phyloP scores from a whole-genome alignment of 2,113 vertebrate species.

The Neogobius melanostomus region DNA sequence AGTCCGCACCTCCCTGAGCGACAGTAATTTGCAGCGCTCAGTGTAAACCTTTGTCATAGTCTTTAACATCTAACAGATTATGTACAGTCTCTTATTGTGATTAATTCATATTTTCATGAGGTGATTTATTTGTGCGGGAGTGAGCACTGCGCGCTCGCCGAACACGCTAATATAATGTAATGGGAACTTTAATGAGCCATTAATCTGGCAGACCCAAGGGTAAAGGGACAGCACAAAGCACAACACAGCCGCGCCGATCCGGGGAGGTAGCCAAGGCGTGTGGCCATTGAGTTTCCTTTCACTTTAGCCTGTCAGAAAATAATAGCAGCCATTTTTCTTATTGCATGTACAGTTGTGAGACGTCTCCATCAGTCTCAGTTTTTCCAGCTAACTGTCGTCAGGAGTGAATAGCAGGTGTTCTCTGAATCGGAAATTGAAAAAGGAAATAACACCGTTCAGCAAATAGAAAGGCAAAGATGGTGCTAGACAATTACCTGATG shows the following conservation, averaged over 20 bases:
- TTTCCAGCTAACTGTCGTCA: constrained; percentile 3
- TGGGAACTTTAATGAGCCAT: constrained; percentile 70
- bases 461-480: constrained; percentile 35
- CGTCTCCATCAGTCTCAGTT: neutral
- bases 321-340: constrained; percentile 16
- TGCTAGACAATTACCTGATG: constrained; percentile 61
- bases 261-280: constrained; percentile 37
- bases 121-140: constrained; percentile 57
- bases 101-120: constrained; percentile 71
- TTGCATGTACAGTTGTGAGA: constrained; percentile 11
- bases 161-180: constrained; percentile 63
- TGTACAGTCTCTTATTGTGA: constrained; percentile 63
- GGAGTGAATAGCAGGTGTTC: constrained; percentile 36
- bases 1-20: constrained; percentile 38
- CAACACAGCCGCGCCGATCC: constrained; percentile 26
- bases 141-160: constrained; percentile 44
- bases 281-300: constrained; percentile 4
- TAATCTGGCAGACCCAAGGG: constrained; percentile 68
- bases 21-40: constrained; percentile 60
- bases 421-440: constrained; percentile 53
- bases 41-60: constrained; percentile 58
- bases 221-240: constrained; percentile 57
- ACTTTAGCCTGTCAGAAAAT: constrained; percentile 6
- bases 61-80: constrained; percentile 66
- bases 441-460: constrained; percentile 40